These are phyloP conservation scores for Champsocephalus gunnari DNA, from an alignment of 2,797 vertebrate genomes.

Conservation along the genomic window DNA sequence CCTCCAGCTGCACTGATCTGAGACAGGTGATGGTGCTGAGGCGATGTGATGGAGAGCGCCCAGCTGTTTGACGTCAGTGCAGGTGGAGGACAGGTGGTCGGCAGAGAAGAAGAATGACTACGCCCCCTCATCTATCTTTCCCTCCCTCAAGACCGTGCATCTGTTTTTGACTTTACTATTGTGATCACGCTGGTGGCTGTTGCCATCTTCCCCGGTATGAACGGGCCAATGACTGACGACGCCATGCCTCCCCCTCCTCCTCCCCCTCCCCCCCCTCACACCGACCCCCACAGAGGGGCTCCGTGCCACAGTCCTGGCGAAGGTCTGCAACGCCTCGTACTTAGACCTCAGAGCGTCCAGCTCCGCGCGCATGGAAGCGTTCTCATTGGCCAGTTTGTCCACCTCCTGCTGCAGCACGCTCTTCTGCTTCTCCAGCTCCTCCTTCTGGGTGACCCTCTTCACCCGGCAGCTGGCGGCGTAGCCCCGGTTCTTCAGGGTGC, in stretches of 20 bases:
- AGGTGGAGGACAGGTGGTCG: slow-evolving; percentile 64
- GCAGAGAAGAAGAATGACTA: slow-evolving; percentile 49
- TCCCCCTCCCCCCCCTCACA: slow-evolving; percentile 91
- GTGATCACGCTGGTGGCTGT: slow-evolving; percentile 97
- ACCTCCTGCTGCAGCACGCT: slow-evolving; percentile 97
- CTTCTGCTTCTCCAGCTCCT: slow-evolving; percentile 99
- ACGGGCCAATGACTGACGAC: slow-evolving; percentile 90
- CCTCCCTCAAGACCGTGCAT: slow-evolving; percentile 93
- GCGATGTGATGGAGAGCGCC: slow-evolving; percentile 20
- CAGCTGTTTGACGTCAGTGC: slow-evolving; percentile 60
- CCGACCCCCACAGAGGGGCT: slow-evolving; percentile 90
- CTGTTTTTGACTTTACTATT: slow-evolving; percentile 98
- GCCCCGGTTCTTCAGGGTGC: slow-evolving; percentile 97
- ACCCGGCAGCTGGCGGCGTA: slow-evolving; percentile 98
- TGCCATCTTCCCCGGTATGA: slow-evolving; percentile 94
- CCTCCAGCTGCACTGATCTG: slow-evolving; percentile 67
- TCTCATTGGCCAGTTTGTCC: slow-evolving; percentile 97
- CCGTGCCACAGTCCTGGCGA: slow-evolving; percentile 96
- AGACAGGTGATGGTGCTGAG: slow-evolving; percentile 37
- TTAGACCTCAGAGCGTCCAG: slow-evolving; percentile 96
- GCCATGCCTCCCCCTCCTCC: slow-evolving; percentile 89
- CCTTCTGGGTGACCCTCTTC: slow-evolving; percentile 97
- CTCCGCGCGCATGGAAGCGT: slow-evolving; percentile 96
- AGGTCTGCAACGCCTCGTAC: slow-evolving; percentile 98
- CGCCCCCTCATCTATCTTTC: slow-evolving; percentile 46